These are phyloP conservation scores for Gavialis gangeticus DNA, from an alignment of 2,113 vertebrate species.

Conservation along the genomic window DNA sequence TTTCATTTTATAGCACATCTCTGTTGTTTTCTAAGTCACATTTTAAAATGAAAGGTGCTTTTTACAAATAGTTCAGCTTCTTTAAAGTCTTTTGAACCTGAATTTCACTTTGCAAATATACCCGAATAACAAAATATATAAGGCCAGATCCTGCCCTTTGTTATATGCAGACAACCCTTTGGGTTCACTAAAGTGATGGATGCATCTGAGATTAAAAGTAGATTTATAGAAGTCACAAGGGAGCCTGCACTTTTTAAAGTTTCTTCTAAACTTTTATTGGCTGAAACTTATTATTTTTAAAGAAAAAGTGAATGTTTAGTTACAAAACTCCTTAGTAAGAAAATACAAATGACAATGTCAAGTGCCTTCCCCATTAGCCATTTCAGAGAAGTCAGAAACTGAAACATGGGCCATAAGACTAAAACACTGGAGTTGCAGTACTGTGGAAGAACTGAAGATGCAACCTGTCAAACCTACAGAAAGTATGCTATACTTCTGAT, in stretches of 20 bases:
- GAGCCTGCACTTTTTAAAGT: neutral
- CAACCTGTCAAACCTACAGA: constrained; percentile 7
- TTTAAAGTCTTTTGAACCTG: constrained; percentile 2
- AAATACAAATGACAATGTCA: neutral
- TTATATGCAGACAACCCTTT: neutral
- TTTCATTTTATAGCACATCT: neutral
- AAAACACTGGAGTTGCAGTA: neutral
- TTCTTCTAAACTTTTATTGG: neutral
- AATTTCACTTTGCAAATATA: constrained; percentile 7
- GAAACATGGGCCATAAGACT: neutral
- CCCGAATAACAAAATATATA: neutral
- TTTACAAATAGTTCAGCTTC: neutral
- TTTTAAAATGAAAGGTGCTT: neutral
- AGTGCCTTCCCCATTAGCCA: neutral
- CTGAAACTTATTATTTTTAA: neutral
- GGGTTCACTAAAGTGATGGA: neutral
- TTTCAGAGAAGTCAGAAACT: neutral
- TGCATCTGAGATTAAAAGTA: neutral
- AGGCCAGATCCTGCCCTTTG: neutral
- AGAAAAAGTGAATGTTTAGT: neutral
- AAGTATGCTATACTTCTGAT: neutral
- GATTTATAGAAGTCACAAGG: neutral
- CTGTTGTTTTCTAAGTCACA: neutral
- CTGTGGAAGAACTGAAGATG: neutral
- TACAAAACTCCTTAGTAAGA: neutral